Base-by-base conservation (phyloP, 2,113 vertebrate genomes). In the Burhinus oedicnemus region DNA sequence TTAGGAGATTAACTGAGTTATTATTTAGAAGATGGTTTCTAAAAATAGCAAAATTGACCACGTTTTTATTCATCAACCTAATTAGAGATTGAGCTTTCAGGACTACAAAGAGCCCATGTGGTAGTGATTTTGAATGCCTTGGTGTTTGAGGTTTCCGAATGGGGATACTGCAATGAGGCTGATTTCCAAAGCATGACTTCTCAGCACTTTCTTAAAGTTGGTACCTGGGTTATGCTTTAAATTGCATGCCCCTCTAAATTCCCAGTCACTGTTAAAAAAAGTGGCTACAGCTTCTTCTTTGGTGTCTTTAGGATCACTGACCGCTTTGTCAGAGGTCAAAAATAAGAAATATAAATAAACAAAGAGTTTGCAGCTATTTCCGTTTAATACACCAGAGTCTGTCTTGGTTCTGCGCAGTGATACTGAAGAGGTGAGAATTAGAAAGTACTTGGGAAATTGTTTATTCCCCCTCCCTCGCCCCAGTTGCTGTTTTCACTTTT, bases 281-380 rank as follows among this genome's bases (percentile, higher is more conserved):
- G 15, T 12, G 6, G 21, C 42, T 58, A 62, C 25, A 36, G 32
- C 51, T 71, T 52, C 30, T 83, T 92, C 29, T 89, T 85, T 68
- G 81, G 55, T 54, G 32, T 65, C 71, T 90, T 77, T 90, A 36
- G 52, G 66, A 94, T 94, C 3, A 3, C 36, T 85, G 84, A 72
- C 78, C 0, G 1, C 77, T 91, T 95, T 79, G 30, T 87, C 84
- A 94, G 83, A 82, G 87, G 87, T 95, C 47, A 93, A 76, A 95
- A 96, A 57, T 26, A 87, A 89, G 64, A 89, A 95, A 79, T 25
- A 44, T 12, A 90, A 95, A 91, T 69, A 95, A 95, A 86, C 66
- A 93, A 92, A 81, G 69, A 65, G 38, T 45, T 89, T 93, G 68
- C 45, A 92, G 40, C 42, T 89, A 91, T 95, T 97, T 95, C 91